Evolutionary conservation across 2,113 vertebrate genomes (phyloP), one percentile per base, ranked within the genome.

Genomic region (Hippocampus zosterae): DNA sequence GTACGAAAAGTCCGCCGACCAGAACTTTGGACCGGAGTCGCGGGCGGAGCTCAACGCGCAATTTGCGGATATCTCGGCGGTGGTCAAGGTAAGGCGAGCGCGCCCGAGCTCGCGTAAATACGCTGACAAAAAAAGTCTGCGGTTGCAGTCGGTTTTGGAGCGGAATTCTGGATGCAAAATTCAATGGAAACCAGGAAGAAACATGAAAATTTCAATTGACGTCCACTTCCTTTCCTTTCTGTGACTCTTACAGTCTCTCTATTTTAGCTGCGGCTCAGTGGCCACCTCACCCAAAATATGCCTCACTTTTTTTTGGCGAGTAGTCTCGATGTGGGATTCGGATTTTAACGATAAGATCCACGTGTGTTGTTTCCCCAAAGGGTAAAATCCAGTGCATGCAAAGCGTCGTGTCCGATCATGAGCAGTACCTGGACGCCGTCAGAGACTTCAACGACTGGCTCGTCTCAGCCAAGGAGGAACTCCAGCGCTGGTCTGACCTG

Each of bases 401-500:
- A 87, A 94, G 93, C 66, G 90, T 93, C 0, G 93, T 98, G 72
- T 95, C 94, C 74, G 95, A 97, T 68, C 96, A 99, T 56, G 92
- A 96, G 71, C 89, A 95, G 75, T 98, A 98, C 44, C 78, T 96
- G 2, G 95, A 96, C 44, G 92, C 96, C 2, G 93, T 99, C 27
- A 94, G 96, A 82, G 97, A 98, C 76, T 93, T 97, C 85, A 94
- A 93, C 0, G 96, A 98, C 74, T 99, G 97, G 96, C 94, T 99
- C 65, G 91, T 95, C 61, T 98, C 95, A 9, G 97, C 96, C 11
- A 97, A 96, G 81, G 97, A 99, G 85, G 97, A 99, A 72, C 93
- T 98, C 25, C 95, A 98, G 57, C 94, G 97, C 63, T 99, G 97
- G 97, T 95, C 93, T 0, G 97, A 99, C 75, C 72, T 92, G 65